Evolutionary conservation across 2,113 vertebrate genomes (phyloP), one percentile per base, ranked within the genome.

Genomic region (Istiophorus platypterus): DNA sequence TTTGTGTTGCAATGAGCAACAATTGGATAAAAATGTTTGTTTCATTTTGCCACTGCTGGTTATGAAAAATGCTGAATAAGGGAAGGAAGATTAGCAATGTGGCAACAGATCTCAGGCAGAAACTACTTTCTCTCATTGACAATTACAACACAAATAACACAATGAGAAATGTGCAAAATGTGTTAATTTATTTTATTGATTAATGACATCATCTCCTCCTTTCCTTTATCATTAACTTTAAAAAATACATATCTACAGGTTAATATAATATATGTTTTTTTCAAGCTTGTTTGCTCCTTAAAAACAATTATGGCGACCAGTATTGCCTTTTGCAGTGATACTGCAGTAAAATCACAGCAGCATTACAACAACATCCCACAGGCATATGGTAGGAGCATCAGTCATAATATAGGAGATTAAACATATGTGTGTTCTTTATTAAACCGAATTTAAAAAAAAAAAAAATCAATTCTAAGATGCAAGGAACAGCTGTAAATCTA

Each of bases 21-120:
- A 91, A 90, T 84, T 85, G 68, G 85, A 93, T 90, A 85, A 88
- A 86, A 88, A 85, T 18, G 51, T 82, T 88, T 80, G 75, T 77
- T 82, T 80, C 59, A 78, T 79, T 88, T 89, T 84, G 76, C 82
- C 14, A 9, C 54, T 10, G 2, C 81, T 47, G 37, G 69, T 81
- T 72, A 57, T 80, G 65, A 41, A 78, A 84, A 80, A 47, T 26
- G 51, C 29, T 80, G 67, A 72, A 81, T 54, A 14, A 78, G 66
- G 58, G 22, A 49, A 9, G 64, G 47, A 64, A 26, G 42, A 59
- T 0, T 72, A 2, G 1, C 51, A 41, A 29, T 10, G 24, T 15
- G 1, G 1, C 10, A 67, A 1, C 7, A 67, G 42, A 74, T 72
- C 29, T 56, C n/a, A 78, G 31, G 14, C 39, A 41, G 47, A 7